phyloP scores from a whole-genome alignment of 2,888 invertebrate species.

The Drosophila kuntzei region DNA sequence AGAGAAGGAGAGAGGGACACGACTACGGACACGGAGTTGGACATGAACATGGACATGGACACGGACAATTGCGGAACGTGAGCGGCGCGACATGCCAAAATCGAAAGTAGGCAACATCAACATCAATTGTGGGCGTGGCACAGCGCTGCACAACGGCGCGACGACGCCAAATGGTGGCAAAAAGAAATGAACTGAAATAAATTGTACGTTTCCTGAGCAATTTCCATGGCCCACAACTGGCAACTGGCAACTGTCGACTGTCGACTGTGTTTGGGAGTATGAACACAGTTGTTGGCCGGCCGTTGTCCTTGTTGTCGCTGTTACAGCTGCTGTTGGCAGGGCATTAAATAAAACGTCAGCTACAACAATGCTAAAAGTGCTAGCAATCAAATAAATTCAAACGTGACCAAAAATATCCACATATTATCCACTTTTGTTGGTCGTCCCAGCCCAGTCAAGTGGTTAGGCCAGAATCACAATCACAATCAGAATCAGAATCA shows the following conservation, averaged over 20 bases:
- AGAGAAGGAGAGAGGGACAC: conserved; percentile 4
- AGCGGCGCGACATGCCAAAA: conserved; percentile 77
- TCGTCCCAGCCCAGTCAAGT: conserved; percentile 29
- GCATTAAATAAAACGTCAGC: conserved; percentile 81
- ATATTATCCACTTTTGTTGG: conserved; percentile 77
- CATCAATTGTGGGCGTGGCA: conserved; percentile 59
- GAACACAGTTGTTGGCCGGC: conserved; percentile 36
- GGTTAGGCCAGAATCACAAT: conserved; percentile 26
- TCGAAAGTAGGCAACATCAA: conserved; percentile 77
- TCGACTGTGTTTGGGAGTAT: conserved; percentile 25
- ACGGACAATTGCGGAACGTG: conserved; percentile 68
- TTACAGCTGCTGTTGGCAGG: conserved; percentile 59
- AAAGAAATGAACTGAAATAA: conserved; percentile 81
- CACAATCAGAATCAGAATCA: neutral
- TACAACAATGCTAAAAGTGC: conserved; percentile 81
- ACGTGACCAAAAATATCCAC: conserved; percentile 83
- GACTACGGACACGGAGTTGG: conserved; percentile 18
- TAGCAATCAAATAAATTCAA: conserved; percentile 83
- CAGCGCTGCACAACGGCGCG: conserved; percentile 17
- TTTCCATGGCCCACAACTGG: conserved; percentile 62
- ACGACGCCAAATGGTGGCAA: conserved; percentile 66
- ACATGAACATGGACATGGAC: conserved; percentile 28
- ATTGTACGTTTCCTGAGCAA: conserved; percentile 82
- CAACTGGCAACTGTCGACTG: conserved; percentile 21
- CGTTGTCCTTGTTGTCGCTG: conserved; percentile 52